Conservation (phyloP, 2,888 invertebrate genomes). For the Amphiduros pacificus region DNA sequence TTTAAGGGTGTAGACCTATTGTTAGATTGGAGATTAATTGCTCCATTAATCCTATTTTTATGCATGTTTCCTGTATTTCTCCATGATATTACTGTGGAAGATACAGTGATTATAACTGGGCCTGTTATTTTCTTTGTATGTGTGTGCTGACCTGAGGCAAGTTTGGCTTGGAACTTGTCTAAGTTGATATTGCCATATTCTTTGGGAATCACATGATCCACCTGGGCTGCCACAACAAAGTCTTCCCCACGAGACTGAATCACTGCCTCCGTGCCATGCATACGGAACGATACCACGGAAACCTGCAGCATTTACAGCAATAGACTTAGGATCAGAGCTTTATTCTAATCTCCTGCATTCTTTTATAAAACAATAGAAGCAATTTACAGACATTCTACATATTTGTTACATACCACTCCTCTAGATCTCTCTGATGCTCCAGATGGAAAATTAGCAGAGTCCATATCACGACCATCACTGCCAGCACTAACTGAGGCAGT, state of each 20-base stretch:
- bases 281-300: constrained; percentile 69
- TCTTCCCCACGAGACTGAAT: constrained; percentile 72
- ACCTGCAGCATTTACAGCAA: too few species aligned
- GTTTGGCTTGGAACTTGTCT: constrained; percentile 88
- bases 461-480: constrained; percentile 76
- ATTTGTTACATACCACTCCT: constrained; percentile 10
- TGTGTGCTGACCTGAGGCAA: constrained; percentile 35
- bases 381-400: too few species aligned
- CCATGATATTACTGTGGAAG: too few species aligned
- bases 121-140: too few species aligned
- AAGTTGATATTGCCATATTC: constrained; percentile 87
- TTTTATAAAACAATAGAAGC: too few species aligned
- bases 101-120: too few species aligned
- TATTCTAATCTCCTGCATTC: too few species aligned
- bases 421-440: constrained; percentile 2
- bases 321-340: too few species aligned
- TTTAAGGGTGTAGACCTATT: too few species aligned
- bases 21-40: too few species aligned
- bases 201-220: constrained; percentile 73
- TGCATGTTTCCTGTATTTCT: too few species aligned
- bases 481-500: constrained; percentile 5
- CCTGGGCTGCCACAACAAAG: constrained; percentile 71
- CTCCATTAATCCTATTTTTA: too few species aligned
- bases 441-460: constrained; percentile 27
- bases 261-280: constrained; percentile 74